Evolutionary conservation across 1,140 invertebrate genomes (phyloP).

Genomic region (Bursaphelenchus mucronatus): DNA sequence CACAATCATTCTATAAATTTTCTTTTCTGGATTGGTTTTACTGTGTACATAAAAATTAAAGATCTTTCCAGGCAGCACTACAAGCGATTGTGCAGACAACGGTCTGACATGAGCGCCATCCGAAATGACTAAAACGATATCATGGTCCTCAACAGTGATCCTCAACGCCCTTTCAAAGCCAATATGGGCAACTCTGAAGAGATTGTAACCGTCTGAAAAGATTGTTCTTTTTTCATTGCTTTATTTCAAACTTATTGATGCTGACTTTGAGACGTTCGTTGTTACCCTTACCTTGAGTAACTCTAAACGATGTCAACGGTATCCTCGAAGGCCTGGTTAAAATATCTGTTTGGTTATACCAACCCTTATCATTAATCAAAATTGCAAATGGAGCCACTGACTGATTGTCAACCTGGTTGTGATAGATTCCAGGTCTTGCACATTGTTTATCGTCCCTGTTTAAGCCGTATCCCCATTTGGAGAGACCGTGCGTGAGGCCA

Average conservation of each 20-base stretch:
- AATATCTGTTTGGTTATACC: conserved; percentile 14
- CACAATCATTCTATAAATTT: conserved; percentile 8
- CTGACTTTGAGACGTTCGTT: not conserved
- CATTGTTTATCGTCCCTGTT: conserved; percentile 4
- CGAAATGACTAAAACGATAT: conserved; percentile 2
- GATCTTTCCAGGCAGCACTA: not conserved
- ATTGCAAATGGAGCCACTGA: not conserved
- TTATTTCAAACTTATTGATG: not conserved
- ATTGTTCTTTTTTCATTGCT: too few relatives aligned
- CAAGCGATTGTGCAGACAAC: not conserved
- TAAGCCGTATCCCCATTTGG: conserved; percentile 8
- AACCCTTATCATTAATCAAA: conserved; percentile 8
- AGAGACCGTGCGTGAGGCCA: not conserved
- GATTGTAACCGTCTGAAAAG: too few relatives aligned
- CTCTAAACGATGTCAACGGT: conserved; percentile 4
- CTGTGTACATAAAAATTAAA: conserved; percentile 8
- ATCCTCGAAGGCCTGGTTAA: conserved; percentile 5
- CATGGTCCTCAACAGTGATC: conserved; percentile 12
- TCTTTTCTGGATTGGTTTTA: conserved; percentile 6
- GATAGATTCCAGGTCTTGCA: not conserved
- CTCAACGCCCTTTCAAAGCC: conserved; percentile 13
- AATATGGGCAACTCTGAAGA: conserved; percentile 9
- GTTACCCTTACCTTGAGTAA: not conserved
- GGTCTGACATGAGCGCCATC: conserved; percentile 11
- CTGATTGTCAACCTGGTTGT: not conserved